Base-by-base conservation (phyloP, 1,140 invertebrate species). In the Ostrea edulis region DNA sequence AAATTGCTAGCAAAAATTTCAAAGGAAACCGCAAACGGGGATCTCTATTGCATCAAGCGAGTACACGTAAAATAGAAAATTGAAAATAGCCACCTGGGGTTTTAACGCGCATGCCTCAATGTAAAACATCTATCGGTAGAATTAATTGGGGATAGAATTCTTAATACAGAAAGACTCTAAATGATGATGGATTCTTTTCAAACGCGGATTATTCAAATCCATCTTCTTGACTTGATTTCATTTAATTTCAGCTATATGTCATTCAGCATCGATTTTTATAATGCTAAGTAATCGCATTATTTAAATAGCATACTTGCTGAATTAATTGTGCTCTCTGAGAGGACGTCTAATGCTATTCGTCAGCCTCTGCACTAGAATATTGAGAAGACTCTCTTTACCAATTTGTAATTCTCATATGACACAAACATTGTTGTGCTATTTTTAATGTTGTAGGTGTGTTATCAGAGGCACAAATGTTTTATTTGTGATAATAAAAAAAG, bases 71-170 rank as follows among this genome's bases (percentile, higher is more conserved):
- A 83, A 83, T 22, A 53, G 51, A 53, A 53, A 83, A 83, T 83
- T 83, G 82, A 83, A 83, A 83, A 53, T 53, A 83, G 44, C 82
- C 51, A 52, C 82, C 53, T 83, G 82, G 82, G 82, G 82, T 53
- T 83, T 52, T 83, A n/a, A 53, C 82, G 44, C 44, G 53, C 52
- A 53, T 52, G 44, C 82, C n/a, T 83, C 8, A 20, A 83, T 52
- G 44, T 83, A 83, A 83, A 83, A 54, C 51, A 53, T 83, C 51
- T 83, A 83, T 83, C 82, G 82, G 82, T n/a, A 83, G 53, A 83
- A 83, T 83, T 83, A 83, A 83, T 83, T 83, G 82, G 82, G 53
- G 82, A 83, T 83, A 54, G 53, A 83, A 83, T 83, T 83, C 44
- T 53, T 54, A 83, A 83, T 54, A 20, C 22, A 25, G 44, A 52